Evolutionary conservation across 2,888 invertebrate species (phyloP), one percentile per base, ranked within the genome.

Genomic region (Lumbricus terrestris): DNA sequence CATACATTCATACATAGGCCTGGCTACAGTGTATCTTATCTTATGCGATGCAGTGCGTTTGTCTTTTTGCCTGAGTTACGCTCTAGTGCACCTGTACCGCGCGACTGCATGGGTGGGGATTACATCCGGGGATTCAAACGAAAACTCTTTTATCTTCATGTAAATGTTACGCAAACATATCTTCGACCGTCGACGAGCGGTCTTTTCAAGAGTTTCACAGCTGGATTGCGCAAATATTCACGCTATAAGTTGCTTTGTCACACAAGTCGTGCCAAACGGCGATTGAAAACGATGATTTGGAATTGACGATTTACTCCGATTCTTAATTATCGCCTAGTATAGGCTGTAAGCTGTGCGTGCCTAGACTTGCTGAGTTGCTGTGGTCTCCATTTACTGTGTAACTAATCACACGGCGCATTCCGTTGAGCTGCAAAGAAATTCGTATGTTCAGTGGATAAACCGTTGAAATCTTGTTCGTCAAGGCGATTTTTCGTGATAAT

Each of bases 141-240:
- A 69, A 69, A 69, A 69, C 29, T 69, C 29, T 69, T 69, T 69
- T 69, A n/a, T 69, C 8, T 69, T n/a, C 69, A 69, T n/a, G n/a
- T 69, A n/a, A 69, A 69, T 69, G 69, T 69, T 69, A 69, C 69
- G 69, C 69, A 69, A 69, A 69, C 69, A 69, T 69, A n/a, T n/a
- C n/a, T n/a, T 69, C 8, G 29, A 13, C n/a, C 8, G 29, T 69
- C 29, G 69, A 29, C 29, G 8, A 69, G 69, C 69, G 69, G 69
- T 69, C 69, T 69, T 69, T 69, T 69, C n/a, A 69, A 69, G 69
- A 69, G n/a, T 69, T 69, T 69, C 11, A n/a, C 3, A 54, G 54
- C 29, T 29, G 42, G 16, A 47, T 47, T 47, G 20, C 47, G 6
- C 47, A 29, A 69, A 69, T n/a, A 69, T 29, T 6, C 54, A 29